These are phyloP conservation scores for Tipula confusa DNA, from an alignment of 2,888 invertebrate species.

Conservation along the genomic window DNA sequence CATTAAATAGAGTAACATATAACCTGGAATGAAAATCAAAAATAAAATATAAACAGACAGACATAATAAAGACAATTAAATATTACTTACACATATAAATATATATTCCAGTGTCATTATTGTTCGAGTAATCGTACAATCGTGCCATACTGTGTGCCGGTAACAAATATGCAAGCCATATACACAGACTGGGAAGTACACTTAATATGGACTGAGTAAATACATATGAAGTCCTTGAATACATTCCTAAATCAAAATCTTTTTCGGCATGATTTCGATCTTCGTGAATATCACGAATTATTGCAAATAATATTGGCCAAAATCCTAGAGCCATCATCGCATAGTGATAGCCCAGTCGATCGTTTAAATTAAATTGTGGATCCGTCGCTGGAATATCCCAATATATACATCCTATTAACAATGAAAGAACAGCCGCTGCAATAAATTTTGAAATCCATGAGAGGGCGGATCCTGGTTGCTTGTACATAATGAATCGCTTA, in stretches of 20 bases:
- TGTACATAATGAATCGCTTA: constrained; percentile 60
- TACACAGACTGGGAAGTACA: constrained; percentile 70
- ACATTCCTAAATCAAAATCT: constrained; percentile 75
- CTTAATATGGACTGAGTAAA: constrained; percentile 63
- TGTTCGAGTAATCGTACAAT: constrained; percentile 64
- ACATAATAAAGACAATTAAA: not conserved
- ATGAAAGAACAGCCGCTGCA: constrained; percentile 74
- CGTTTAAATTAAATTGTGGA: constrained; percentile 66
- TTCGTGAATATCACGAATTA: constrained; percentile 48
- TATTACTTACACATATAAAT: constrained; percentile 61
- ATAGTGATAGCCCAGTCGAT: constrained; percentile 83
- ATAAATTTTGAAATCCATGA: constrained; percentile 74
- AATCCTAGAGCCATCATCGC: constrained; percentile 70
- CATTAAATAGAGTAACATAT: constrained; percentile 66
- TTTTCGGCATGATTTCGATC: constrained; percentile 65
- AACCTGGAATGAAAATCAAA: constrained; percentile 52
- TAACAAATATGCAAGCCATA: constrained; percentile 79
- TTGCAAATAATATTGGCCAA: constrained; percentile 71
- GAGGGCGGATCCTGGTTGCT: constrained; percentile 78
- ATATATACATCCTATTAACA: constrained; percentile 80
- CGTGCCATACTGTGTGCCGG: constrained; percentile 89
- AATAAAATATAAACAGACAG: not conserved
- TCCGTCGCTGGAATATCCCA: constrained; percentile 82
- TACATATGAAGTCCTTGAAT: constrained; percentile 73
- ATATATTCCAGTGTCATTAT: constrained; percentile 65